Base-by-base conservation (phyloP, 2,888 invertebrate genomes). In the Pterostichus niger region DNA sequence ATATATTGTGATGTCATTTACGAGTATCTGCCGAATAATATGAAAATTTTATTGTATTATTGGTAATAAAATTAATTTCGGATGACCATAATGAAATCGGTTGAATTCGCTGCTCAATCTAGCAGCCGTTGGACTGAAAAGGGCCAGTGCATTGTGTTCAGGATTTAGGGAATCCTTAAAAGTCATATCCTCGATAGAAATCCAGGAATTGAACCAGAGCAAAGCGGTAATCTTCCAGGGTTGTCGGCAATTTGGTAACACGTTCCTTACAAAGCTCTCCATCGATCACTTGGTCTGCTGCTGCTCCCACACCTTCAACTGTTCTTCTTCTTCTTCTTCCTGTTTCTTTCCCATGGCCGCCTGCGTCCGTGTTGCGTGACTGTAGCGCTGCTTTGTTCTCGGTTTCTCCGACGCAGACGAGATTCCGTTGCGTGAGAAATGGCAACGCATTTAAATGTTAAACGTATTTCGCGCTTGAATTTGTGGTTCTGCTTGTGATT, bases 191-290 rank as follows among this genome's bases (percentile, higher is more conserved):
- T 31, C 83, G 73, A 83, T 79, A 83, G 78, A 83, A 76, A 83
- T 73, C 73, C 83, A 52, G 83, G 83, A 83, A 83, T 83, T 83
- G 78, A 83, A 83, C 79, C 49, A 82, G 40, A 75, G 46, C 31
- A 84, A 84, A 85, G 86, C 85, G 84, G 87, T 87, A 87, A 87
- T 87, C 87, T 86, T 84, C 86, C 86, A 84, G 86, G 87, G 85
- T 85, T 88, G 87, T 88, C 87, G 87, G 86, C 88, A 87, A 89
- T 89, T 87, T 86, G 87, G 87, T 86, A 87, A 88, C 88, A 88
- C 86, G 88, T 87, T 77, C 86, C 87, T 86, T 87, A 86, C 86
- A 88, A 88, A 87, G 86, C 87, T 86, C 85, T 85, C 86, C 87
- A 88, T 88, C 87, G 87, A 88, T 88, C 88, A 88, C 49, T 33